These are phyloP conservation scores for Phalera bucephala DNA, from an alignment of 2,888 invertebrate species.

Conservation along the genomic window DNA sequence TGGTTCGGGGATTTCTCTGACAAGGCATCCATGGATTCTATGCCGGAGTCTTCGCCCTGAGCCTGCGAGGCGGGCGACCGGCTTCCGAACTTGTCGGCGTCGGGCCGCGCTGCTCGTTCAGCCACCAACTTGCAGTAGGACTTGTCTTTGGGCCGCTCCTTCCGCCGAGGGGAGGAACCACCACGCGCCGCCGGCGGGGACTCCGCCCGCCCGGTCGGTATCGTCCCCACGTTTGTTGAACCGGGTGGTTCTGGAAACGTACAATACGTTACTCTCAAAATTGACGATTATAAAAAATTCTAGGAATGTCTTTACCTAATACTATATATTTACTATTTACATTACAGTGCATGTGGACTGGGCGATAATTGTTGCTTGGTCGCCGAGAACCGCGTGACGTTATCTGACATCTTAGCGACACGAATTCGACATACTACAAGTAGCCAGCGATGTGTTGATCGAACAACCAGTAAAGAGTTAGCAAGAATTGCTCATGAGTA, in stretches of 20 bases:
- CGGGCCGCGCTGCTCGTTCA: constrained; percentile 60
- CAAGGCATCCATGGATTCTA: constrained; percentile 96
- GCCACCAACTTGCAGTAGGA: constrained; percentile 82
- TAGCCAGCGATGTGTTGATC: too few species aligned
- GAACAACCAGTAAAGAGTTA: too few species aligned
- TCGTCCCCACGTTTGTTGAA: constrained; percentile 88
- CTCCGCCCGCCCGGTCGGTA: constrained; percentile 58
- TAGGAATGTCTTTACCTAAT: too few species aligned
- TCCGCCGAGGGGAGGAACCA: constrained; percentile 57
- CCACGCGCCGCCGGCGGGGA: constrained; percentile 58
- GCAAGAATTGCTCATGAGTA: too few species aligned
- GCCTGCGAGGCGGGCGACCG: constrained; percentile 78
- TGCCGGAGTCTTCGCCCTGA: constrained; percentile 94
- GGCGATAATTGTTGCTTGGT: too few species aligned
- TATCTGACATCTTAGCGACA: too few species aligned
- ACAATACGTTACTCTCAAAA: too few species aligned
- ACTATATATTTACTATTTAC: too few species aligned
- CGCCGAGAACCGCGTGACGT: too few species aligned
- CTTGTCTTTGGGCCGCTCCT: constrained; percentile 76
- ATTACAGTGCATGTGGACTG: too few species aligned
- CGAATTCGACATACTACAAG: too few species aligned
- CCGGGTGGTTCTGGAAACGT: constrained; percentile 78
- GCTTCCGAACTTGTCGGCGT: constrained; percentile 62
- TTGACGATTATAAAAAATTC: too few species aligned
- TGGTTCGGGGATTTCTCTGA: constrained; percentile 96